Evolutionary conservation across 2,113 vertebrate genomes (phyloP), one percentile per base, ranked within the genome.

Genomic region (Mugil cephalus): DNA sequence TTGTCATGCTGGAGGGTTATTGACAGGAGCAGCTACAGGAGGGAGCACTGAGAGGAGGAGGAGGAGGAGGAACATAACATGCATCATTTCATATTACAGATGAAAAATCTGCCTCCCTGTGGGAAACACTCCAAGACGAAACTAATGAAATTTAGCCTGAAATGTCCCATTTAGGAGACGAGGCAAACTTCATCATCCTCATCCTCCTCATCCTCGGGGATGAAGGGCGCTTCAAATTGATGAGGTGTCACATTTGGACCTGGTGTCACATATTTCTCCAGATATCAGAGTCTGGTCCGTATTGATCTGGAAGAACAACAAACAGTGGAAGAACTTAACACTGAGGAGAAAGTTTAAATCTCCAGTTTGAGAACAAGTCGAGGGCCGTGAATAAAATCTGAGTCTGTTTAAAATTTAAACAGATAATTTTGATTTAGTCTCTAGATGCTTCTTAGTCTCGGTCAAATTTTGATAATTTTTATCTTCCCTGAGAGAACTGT

Each of bases 1-100:
- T 74, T 85, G 71, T 74, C 58, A 52, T 40, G 59, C 66, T 69
- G 67, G 30, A 69, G 56, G 69, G 46, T 76, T 70, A 84, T 66
- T 76, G 81, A 81, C 74, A 72, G 74, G 58, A 60, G 65, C 70
- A 38, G 58, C 38, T 51, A 50, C 64, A 58, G 63, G 19, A 73
- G 35, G 42, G 24, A 43, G 58, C 63, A 35, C 10, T 5, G 4
- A 50, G 24, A 30, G 24, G 24, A 30, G 24, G 24, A 30, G n/a
- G n/a, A n/a, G 53, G 50, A 48, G 38, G 58, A 45, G 30, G 39
- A 75, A 60, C 72, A 74, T 48, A 60, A 55, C 30, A 11, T n/a
- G 18, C 21, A 56, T 83, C 64, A 63, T 67, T 71, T 80, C 69
- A 63, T 63, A 60, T 63, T 40, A 50, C 10, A 30, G 21, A 73